These are phyloP conservation scores for Macheiramphus alcinus DNA, from an alignment of 2,113 vertebrate species.

Conservation along the genomic window DNA sequence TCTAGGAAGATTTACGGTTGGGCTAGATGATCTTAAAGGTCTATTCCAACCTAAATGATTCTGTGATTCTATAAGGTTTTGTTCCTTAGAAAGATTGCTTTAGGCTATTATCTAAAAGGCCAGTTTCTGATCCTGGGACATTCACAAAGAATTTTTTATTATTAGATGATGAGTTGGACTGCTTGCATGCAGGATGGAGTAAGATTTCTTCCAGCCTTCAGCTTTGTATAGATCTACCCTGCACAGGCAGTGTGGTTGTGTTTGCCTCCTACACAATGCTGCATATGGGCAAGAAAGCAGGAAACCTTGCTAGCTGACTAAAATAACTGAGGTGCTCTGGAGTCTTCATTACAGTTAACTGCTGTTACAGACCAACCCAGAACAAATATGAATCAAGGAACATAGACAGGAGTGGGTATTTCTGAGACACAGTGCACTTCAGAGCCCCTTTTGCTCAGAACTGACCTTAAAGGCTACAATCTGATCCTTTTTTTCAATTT, in stretches of 20 bases:
- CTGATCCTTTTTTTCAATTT: neutral
- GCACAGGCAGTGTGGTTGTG: neutral
- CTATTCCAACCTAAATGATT: neutral
- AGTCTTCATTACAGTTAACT: neutral
- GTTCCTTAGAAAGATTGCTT: neutral
- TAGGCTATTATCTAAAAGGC: neutral
- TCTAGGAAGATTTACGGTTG: accelerated
- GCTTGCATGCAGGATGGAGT: neutral
- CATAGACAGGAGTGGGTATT: neutral
- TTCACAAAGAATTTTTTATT: neutral
- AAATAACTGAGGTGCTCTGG: neutral
- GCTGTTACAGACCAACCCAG: neutral
- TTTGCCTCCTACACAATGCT: neutral
- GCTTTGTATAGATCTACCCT: neutral
- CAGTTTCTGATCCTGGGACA: neutral
- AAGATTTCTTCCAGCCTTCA: neutral
- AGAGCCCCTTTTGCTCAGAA: neutral
- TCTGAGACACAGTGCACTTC: neutral
- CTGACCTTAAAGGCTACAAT: neutral
- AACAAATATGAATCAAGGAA: neutral
- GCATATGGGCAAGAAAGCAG: neutral
- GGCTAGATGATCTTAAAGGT: accelerated
- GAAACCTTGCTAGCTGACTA: neutral
- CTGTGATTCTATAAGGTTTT: neutral
- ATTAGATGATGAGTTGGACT: neutral